Percentiles rank a stretch among this genome's conserved stretches.
Conservation (phyloP, 2,113 vertebrate genomes). For the Climacteris rufus region DNA sequence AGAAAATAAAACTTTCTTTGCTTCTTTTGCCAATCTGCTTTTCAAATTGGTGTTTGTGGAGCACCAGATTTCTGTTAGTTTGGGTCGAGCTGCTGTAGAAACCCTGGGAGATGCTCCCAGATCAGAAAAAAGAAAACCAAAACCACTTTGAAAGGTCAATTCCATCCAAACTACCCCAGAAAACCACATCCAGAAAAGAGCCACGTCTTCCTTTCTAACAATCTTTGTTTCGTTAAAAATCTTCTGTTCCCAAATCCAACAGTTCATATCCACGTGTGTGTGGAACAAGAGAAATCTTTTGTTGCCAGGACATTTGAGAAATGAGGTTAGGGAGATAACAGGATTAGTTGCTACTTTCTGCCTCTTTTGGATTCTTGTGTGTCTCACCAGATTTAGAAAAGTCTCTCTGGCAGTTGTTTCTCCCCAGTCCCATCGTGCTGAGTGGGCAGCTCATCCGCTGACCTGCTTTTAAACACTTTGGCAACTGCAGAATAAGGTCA, state of each 20-base stretch:
- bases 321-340: background rate
- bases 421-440: accelerated
- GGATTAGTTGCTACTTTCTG: background rate
- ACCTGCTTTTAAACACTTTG: accelerated
- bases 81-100: background rate
- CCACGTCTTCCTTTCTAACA: background rate
- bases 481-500: background rate
- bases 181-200: background rate
- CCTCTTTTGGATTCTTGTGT: background rate
- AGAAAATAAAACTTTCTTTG: background rate
- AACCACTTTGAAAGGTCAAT: background rate
- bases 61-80: background rate
- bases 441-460: background rate
- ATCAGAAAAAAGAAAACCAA: background rate
- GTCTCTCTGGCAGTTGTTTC: background rate
- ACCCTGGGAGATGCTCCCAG: background rate
- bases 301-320: background rate
- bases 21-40: background rate
- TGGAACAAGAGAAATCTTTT: background rate
- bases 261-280: background rate
- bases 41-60: accelerated
- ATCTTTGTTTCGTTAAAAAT: background rate
- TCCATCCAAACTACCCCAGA: background rate
- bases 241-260: background rate
- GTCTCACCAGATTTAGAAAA: background rate